Conservation (phyloP, 2,113 vertebrate genomes). For the Australoheros scitulus region DNA sequence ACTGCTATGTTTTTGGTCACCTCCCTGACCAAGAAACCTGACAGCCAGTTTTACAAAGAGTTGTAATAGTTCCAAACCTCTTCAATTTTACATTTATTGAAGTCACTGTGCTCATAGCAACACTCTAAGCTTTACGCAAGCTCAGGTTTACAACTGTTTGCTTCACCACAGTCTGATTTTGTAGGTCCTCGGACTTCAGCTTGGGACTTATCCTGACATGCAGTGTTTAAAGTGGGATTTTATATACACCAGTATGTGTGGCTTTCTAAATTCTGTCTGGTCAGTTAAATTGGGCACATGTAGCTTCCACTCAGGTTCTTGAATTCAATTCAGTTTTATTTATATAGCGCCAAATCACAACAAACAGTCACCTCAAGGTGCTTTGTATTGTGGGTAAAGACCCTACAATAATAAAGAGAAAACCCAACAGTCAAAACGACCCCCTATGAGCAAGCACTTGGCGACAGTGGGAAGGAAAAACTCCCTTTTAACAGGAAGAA, state of each 20-base stretch:
- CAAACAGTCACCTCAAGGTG: no score
- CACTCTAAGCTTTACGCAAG: background rate
- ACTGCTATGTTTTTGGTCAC: background rate
- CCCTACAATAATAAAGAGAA: no score
- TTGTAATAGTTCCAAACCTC: background rate
- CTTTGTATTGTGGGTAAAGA: no score
- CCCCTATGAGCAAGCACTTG: no score
- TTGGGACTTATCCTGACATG: no score
- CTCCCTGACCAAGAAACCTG: background rate
- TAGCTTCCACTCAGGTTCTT: fast-evolving
- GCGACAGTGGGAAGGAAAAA: no score
- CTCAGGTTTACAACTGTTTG: fast-evolving
- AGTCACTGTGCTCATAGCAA: background rate
- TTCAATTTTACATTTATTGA: background rate
- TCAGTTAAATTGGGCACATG: background rate
- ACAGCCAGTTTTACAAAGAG: background rate
- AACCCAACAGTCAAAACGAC: no score
- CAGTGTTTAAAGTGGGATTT: background rate
- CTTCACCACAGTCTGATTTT: background rate
- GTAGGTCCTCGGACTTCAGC: background rate
- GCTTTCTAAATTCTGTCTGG: no score
- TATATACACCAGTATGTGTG: background rate
- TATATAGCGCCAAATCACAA: no score
- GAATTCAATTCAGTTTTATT: no score
- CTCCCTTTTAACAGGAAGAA: no score